Conservation (phyloP, 23 tunicate genomes). For the Trididemnum nubilum region DNA sequence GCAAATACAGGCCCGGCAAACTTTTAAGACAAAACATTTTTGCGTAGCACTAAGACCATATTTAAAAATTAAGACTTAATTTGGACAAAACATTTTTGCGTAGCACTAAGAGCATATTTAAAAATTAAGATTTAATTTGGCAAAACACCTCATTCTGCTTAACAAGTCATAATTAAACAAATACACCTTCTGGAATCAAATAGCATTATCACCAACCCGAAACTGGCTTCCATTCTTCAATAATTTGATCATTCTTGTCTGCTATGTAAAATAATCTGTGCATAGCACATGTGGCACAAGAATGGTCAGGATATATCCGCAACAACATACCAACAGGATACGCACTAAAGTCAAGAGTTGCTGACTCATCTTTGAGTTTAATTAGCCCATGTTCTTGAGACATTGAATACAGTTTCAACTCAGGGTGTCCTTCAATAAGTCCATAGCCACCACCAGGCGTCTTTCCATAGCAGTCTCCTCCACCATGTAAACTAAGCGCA, state of each 20-base stretch:
- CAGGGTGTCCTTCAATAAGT: slow-evolving; percentile 60
- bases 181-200: too few relatives aligned
- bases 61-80: too few relatives aligned
- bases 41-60: too few relatives aligned
- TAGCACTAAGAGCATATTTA: too few relatives aligned
- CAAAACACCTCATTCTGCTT: too few relatives aligned
- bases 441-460: slow-evolving; percentile 66
- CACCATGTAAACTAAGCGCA: slow-evolving; percentile 76
- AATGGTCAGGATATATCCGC: slow-evolving; percentile 71
- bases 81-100: too few relatives aligned
- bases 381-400: slow-evolving; percentile 73
- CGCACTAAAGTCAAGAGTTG: slow-evolving; percentile 29
- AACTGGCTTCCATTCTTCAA: slow-evolving; percentile 75
- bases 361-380: slow-evolving; percentile 11
- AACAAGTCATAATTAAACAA: too few relatives aligned
- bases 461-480: slow-evolving; percentile 47
- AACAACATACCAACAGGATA: slow-evolving; percentile 64
- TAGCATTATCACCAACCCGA: slow-evolving; percentile 84
- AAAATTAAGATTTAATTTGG: too few relatives aligned
- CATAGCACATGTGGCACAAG: slow-evolving; percentile 89
- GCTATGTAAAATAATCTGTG: slow-evolving; percentile 63
- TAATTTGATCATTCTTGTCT: slow-evolving; percentile 50
- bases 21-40: too few relatives aligned
- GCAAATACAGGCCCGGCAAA: too few relatives aligned
- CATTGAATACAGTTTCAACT: slow-evolving; percentile 53